phyloP scores from a whole-genome alignment of 2,888 invertebrate species.

The Alviniconcha strummeri region DNA sequence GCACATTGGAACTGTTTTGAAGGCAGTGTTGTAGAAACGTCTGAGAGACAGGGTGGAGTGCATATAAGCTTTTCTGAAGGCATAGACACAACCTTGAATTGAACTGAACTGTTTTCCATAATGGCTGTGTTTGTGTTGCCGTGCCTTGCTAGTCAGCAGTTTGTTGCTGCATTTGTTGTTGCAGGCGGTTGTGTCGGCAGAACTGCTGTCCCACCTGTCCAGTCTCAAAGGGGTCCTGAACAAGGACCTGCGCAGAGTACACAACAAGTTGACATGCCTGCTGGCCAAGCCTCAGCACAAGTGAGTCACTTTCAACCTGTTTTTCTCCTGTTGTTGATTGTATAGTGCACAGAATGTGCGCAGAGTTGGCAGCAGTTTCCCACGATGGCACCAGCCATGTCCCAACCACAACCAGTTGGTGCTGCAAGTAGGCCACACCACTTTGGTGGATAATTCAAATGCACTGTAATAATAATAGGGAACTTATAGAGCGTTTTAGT shows the following conservation, averaged over 20 bases:
- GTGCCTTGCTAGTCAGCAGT: too few species aligned
- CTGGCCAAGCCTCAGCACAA: neutral
- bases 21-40: too few species aligned
- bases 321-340: neutral
- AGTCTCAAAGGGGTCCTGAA: constrained; percentile 15
- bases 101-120: neutral
- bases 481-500: neutral
- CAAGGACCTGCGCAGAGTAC: constrained; percentile 24
- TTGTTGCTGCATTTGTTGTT: neutral
- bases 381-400: neutral
- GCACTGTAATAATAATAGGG: neutral
- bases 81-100: too few species aligned
- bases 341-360: too few species aligned
- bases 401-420: neutral
- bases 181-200: neutral
- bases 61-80: too few species aligned
- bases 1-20: too few species aligned
- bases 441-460: too few species aligned
- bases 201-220: constrained; percentile 14
- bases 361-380: neutral
- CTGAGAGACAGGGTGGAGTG: too few species aligned
- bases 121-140: neutral
- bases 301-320: constrained; percentile 6
- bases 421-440: neutral
- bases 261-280: constrained; percentile 18